Conservation (phyloP, 2,797 vertebrate species). For the Etheostoma perlongum region DNA sequence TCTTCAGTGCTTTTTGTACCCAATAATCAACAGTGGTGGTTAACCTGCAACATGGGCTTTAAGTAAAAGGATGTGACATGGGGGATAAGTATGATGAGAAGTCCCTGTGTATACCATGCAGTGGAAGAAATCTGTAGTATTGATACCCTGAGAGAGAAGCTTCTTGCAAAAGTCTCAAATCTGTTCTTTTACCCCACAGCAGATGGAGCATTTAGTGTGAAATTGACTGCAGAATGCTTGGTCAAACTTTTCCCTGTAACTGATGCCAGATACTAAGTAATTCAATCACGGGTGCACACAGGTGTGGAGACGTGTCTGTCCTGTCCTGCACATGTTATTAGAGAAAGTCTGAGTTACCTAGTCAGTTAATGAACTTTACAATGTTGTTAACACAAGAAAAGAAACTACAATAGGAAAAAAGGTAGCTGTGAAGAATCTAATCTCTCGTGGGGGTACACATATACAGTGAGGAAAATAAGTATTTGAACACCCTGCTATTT, state of each 20-base stretch:
- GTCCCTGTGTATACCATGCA: background rate
- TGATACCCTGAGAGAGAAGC: conserved; percentile 8
- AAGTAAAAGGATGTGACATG: conserved; percentile 28
- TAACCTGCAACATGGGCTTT: background rate
- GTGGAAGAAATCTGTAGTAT: conserved; percentile 3
- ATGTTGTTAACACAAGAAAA: too few species aligned
- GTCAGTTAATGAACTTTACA: too few species aligned
- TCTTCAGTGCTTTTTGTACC: too few species aligned
- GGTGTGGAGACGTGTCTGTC: background rate
- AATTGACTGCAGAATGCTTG: conserved; percentile 60
- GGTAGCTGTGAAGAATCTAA: background rate
- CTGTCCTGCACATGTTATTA: background rate
- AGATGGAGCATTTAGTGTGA: conserved; percentile 63
- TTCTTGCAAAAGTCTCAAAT: conserved; percentile 33
- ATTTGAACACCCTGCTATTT: too few species aligned
- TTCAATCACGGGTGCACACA: conserved; percentile 42
- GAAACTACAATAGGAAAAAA: background rate
- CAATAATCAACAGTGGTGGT: too few species aligned
- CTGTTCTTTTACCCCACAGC: conserved; percentile 24
- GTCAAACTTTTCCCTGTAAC: conserved; percentile 23
- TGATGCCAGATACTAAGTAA: conserved; percentile 31
- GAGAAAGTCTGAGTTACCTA: background rate
- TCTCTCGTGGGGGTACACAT: too few species aligned
- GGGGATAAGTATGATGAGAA: background rate
- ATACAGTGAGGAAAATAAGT: too few species aligned